phyloP scores from a whole-genome alignment of 2,797 vertebrate species.

The Xiphophorus birchmanni region DNA sequence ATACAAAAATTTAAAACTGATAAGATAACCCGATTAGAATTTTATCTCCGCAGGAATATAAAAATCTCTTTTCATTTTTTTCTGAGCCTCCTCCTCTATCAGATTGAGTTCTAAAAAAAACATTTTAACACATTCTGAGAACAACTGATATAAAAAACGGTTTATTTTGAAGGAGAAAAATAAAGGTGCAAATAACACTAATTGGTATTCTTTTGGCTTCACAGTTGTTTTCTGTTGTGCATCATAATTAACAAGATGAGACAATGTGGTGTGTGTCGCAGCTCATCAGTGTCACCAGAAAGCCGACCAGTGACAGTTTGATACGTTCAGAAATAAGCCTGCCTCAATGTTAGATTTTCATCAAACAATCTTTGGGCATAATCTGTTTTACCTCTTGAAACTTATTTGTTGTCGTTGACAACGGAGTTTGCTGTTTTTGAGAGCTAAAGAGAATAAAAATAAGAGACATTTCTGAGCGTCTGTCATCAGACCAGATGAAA shows the following conservation, averaged over 20 bases:
- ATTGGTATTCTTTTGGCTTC: neutral
- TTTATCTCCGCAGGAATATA: too few species aligned
- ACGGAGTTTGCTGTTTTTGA: neutral
- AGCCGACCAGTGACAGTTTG: neutral
- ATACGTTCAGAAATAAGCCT: too few species aligned
- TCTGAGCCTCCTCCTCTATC: neutral
- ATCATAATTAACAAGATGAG: neutral
- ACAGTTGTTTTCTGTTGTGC: neutral
- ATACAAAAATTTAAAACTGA: neutral
- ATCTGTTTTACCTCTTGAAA: neutral
- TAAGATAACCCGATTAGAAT: neutral
- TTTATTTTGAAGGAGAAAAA: neutral
- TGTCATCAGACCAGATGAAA: neutral
- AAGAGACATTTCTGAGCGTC: neutral
- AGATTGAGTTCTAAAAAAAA: neutral
- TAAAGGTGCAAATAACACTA: neutral
- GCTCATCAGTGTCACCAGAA: neutral
- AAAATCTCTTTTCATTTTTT: neutral
- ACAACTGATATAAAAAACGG: neutral
- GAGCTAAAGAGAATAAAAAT: neutral
- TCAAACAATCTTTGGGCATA: neutral
- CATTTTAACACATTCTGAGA: neutral
- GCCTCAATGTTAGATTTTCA: neutral
- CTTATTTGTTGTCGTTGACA: neutral
- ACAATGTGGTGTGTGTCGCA: neutral